Conservation (phyloP, 2,888 invertebrate species). For the Ophonus ardosiacus region DNA sequence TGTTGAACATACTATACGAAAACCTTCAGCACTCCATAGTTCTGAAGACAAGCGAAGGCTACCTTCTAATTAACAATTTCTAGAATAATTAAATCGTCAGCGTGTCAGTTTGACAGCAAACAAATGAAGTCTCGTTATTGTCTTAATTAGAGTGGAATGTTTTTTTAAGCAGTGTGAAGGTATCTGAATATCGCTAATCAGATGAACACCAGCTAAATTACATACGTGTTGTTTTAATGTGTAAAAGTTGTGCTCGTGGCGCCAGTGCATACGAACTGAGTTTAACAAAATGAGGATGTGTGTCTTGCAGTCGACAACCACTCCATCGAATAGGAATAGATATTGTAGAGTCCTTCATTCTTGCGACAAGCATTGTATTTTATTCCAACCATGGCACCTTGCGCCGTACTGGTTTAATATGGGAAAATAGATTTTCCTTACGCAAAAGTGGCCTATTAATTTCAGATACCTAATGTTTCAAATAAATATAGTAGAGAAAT, state of each 20-base stretch:
- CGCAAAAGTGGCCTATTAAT: too few species aligned
- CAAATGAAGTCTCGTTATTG: slow-evolving; percentile 56
- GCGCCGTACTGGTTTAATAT: too few species aligned
- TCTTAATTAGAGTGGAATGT: slow-evolving; percentile 48
- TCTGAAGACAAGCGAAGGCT: background rate
- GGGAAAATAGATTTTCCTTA: too few species aligned
- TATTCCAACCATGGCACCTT: too few species aligned
- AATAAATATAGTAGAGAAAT: too few species aligned
- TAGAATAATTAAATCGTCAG: slow-evolving; percentile 55
- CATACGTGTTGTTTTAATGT: slow-evolving; percentile 50
- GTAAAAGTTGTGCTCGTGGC: slow-evolving; percentile 48
- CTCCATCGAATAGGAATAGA: too few species aligned
- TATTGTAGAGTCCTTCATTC: too few species aligned
- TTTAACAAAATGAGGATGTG: too few species aligned
- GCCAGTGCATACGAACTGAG: slow-evolving; percentile 40
- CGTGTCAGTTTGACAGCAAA: slow-evolving; percentile 47
- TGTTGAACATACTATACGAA: background rate
- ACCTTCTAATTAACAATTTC: slow-evolving; percentile 51
- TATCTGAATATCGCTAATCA: slow-evolving; percentile 52
- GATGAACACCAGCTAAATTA: slow-evolving; percentile 50
- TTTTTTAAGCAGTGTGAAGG: slow-evolving; percentile 31
- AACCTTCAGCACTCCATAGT: background rate
- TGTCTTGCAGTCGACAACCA: too few species aligned
- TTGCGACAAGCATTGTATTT: too few species aligned
- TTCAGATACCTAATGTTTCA: too few species aligned